Conservation (phyloP, 1,140 invertebrate genomes). For the Drosophila seguyi region DNA sequence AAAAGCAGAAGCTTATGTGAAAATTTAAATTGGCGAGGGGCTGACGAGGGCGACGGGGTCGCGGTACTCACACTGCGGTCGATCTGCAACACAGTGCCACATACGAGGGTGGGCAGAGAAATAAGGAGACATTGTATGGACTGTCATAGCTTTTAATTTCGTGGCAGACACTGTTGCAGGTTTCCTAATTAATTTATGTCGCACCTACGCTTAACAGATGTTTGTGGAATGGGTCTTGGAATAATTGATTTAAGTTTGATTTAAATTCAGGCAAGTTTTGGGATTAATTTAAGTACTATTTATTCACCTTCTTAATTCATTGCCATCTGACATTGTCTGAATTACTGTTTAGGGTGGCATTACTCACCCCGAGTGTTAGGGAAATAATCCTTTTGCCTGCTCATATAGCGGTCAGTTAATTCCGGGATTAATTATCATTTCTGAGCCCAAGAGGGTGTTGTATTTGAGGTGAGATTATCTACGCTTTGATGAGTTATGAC, state of each 20-base stretch:
- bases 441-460: slow-evolving; percentile 1
- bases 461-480: slow-evolving; percentile 4
- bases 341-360: not conserved
- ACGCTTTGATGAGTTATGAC: slow-evolving; percentile 1
- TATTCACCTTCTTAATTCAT: not conserved
- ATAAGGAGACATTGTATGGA: slow-evolving; percentile 20
- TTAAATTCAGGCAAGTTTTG: not conserved
- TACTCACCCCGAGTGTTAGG: not conserved
- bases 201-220: not conserved
- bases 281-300: not conserved
- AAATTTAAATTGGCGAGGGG: slow-evolving; percentile 60
- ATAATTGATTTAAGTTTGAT: not conserved
- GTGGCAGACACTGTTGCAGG: slow-evolving; percentile 1
- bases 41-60: not conserved
- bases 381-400: not conserved
- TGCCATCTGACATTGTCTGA: not conserved
- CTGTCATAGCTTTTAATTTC: slow-evolving; percentile 6
- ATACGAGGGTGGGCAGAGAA: slow-evolving; percentile 2
- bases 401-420: slow-evolving; percentile 7
- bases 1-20: slow-evolving; percentile 52
- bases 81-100: slow-evolving; percentile 28
- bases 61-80: slow-evolving; percentile 16
- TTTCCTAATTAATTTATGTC: slow-evolving; percentile 1
- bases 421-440: slow-evolving; percentile 17
- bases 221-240: too few relatives aligned